These are phyloP conservation scores for Callyntrura sp. DNA, from an alignment of 2,888 invertebrate species.

Conservation along the genomic window DNA sequence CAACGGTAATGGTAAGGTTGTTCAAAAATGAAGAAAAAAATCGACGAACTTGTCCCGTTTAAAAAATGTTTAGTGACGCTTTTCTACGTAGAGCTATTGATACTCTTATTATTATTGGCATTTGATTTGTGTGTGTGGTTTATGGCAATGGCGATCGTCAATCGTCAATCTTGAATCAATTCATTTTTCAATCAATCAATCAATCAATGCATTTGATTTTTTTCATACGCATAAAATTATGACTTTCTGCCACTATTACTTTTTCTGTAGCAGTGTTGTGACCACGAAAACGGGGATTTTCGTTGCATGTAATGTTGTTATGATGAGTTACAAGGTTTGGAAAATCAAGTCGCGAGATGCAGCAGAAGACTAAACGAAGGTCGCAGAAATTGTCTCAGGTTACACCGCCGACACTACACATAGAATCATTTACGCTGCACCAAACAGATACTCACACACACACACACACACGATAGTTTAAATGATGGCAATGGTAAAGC, in stretches of 20 bases:
- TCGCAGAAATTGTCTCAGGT: background rate
- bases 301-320: background rate
- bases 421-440: no score
- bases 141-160: conserved; percentile 6
- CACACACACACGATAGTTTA: no score
- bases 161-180: no score
- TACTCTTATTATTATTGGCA: conserved; percentile 24
- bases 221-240: conserved; percentile 37
- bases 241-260: background rate
- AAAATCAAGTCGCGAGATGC: background rate
- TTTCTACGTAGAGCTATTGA: background rate
- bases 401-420: background rate
- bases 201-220: conserved; percentile 13
- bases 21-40: background rate
- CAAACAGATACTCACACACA: no score
- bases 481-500: no score
- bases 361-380: background rate
- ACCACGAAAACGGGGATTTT: background rate
- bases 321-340: background rate
- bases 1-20: background rate
- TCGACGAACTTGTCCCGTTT: background rate
- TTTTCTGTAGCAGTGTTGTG: background rate
- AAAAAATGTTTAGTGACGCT: background rate
- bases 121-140: conserved; percentile 27
- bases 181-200: background rate